Base-by-base conservation (phyloP, 2,888 invertebrate species). In the Ctena decussata region DNA sequence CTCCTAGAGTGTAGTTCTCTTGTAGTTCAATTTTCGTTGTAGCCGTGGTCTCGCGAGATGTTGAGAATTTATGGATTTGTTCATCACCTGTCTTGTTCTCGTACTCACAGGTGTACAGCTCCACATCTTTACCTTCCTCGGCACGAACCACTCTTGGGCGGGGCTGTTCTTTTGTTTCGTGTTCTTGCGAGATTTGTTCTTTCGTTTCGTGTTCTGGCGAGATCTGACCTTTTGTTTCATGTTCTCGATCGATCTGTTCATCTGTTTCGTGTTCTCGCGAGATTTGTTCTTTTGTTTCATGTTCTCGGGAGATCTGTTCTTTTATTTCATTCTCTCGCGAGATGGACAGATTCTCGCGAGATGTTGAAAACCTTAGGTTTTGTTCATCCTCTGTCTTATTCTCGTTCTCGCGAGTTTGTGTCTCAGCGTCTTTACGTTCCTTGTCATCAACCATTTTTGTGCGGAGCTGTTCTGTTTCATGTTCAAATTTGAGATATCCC, bases 1-100 rank as follows among this genome's bases (percentile, higher is more conserved):
- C 89, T 15, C 90, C 90, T 8, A 89, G 71, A 6, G 90, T 90
- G 41, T 90, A 91, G 69, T 79, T 82, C 41, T 90, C 89, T 70
- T 91, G 90, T 12, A 91, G 76, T 76, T 90, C 89, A 57, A 91
- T 75, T 12, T 35, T 84, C 1, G 89, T 87, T 8, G 89, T 77
- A 0, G 89, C 82, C 6, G 86, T 83, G 15, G 91, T 91, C 21
- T 85, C 77, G 0, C 91, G 79, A 12, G 77, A 73, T 0, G 90
- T 84, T 0, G 78, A 78, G 69, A 91, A 91, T 12, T 83, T 90
- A 72, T 90, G 90, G 18, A 37, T 77, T 41, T 91, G 91, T 32
- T 70, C 37, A 21, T 44, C 21, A 2, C 65, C 69, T 0, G 91
- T 89, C 77, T 82, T 80, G 46, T 91, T 91, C 78, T 89, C 89